Base-by-base conservation (phyloP, 53 echinoderm and acorn worm species). In the Stichopus horrens region DNA sequence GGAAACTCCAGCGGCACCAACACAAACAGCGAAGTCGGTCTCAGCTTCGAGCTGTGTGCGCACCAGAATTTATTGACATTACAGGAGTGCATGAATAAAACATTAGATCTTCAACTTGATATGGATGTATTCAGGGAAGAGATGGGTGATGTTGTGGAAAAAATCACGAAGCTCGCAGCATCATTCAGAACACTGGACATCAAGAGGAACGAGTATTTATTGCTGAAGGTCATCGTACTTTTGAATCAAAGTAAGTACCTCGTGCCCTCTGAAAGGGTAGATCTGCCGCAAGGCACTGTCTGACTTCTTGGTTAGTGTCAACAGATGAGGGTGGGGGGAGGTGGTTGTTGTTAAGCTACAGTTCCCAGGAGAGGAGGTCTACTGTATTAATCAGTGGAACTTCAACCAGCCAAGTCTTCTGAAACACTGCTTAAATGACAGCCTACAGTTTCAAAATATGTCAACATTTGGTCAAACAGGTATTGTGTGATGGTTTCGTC, bases 21-120 rank as follows among this genome's bases (percentile, higher is more conserved):
- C 55, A 77, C 86, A 73, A 89, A 91, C 65, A 18, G 58, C 4
- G 93, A 92, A 74, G 90, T 91, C 63, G 94, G 93, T 14, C 86
- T 99, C n/a, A 96, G 99, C 81, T 99, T 99, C 76, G 99, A 99
- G 92, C 96, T 94, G 79, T 95, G 95, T 75, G 91, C 93, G 5
- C 95, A 99, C 85, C 91, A 93, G 88, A 99, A 94, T 83, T 88
- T 99, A 18, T 91, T 99, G 83, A 94, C 92, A 52, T 87, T 99
- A 55, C 99, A 99, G 90, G 99, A 99, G 92, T 99, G 96, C 89
- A 95, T 99, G 96, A 99, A 99, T 88, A 95, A 99, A 88, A 96
- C 99, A 13, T 91, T 99, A 86, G 99, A 99, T 67, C 91, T 99
- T 6, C 91, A 94, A 87, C 92, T 99, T 21, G 99, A 99, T 89